Evolutionary conservation across 2,888 invertebrate genomes (phyloP), one percentile per base, ranked within the genome.

Genomic region (Bombylius discolor): DNA sequence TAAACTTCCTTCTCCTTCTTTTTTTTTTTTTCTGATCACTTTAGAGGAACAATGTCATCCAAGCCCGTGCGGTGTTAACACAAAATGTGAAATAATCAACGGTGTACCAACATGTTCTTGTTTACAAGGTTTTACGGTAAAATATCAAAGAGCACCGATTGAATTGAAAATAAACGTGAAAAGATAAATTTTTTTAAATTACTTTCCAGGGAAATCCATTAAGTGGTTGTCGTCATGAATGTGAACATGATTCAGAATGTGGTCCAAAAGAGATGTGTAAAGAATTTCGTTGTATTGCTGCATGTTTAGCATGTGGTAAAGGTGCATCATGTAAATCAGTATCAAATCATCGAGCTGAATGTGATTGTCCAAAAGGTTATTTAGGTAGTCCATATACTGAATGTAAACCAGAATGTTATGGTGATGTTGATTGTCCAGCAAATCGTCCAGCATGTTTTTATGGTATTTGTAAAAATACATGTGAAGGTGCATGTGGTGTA

Each of bases 31-130:
- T 33, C 49, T 34, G 23, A 46, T 49, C 44, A 58, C 63, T 65
- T 12, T 61, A 90, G 90, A 87, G 76, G 89, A 89, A 67, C 80
- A 86, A 48, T 91, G 90, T 69, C 84, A 85, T 66, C 89, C 88
- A 13, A 87, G 83, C 59, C 89, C 90, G 0, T 91, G 91, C 63
- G 91, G 90, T 8, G 65, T 68, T 47, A 90, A 91, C 72, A 89
- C 90, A 1, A 82, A 85, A 53, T 91, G 91, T 69, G 85, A 87
- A 67, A 87, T 88, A 11, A 76, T 83, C 48, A 85, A 85, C 68
- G 81, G 81, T 62, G 81, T 86, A 23, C 87, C 89, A 1, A 84
- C 86, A 11, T 92, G 92, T 67, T 84, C 84, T 52, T 92, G 91
- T 64, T 72, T 84, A 51, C 81, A 85, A 47, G 85, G 89, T 65